Percentiles rank a stretch among this genome's conserved stretches.
These are phyloP conservation scores for Eurosta solidaginis DNA, from an alignment of 1,140 invertebrate genomes.

Conservation along the genomic window DNA sequence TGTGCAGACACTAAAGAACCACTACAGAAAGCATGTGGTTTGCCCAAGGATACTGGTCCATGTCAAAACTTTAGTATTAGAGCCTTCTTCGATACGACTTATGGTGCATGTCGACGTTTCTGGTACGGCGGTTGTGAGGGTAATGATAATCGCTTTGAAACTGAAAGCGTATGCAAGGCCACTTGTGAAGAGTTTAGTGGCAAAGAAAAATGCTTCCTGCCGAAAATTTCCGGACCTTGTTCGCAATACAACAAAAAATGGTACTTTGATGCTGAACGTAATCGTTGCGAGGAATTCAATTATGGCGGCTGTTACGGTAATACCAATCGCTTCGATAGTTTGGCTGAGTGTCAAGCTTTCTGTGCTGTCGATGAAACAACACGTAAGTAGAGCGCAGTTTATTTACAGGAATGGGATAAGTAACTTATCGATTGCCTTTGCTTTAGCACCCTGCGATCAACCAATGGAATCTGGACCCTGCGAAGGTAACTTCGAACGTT, in stretches of 20 bases:
- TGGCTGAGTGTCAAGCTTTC: conserved; percentile 79
- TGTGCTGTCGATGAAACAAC: conserved; percentile 72
- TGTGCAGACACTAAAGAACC: conserved; percentile 72
- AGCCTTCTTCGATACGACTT: conserved; percentile 87
- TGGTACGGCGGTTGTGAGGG: conserved; percentile 96
- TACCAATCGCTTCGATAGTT: conserved; percentile 82
- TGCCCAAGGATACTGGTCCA: conserved; percentile 76
- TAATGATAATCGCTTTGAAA: conserved; percentile 86
- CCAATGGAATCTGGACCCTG: conserved; percentile 81
- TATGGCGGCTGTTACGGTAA: conserved; percentile 89
- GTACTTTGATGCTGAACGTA: conserved; percentile 79
- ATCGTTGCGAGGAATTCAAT: conserved; percentile 78
- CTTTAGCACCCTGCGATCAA: conserved; percentile 78
- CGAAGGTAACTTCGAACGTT: conserved; percentile 78
- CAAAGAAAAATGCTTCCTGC: conserved; percentile 80
- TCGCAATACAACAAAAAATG: conserved; percentile 78
- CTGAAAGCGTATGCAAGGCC: conserved; percentile 83
- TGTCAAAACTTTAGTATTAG: conserved; percentile 85
- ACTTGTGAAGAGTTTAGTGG: conserved; percentile 85
- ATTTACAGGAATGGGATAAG: not conserved
- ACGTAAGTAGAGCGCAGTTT: conserved; percentile 63
- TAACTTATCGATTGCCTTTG: not conserved
- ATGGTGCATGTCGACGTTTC: conserved; percentile 88
- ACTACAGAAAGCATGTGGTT: conserved; percentile 72
- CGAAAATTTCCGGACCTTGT: conserved; percentile 83